Evolutionary conservation across 2,113 vertebrate genomes (phyloP).

Genomic region (Junco hyemalis): DNA sequence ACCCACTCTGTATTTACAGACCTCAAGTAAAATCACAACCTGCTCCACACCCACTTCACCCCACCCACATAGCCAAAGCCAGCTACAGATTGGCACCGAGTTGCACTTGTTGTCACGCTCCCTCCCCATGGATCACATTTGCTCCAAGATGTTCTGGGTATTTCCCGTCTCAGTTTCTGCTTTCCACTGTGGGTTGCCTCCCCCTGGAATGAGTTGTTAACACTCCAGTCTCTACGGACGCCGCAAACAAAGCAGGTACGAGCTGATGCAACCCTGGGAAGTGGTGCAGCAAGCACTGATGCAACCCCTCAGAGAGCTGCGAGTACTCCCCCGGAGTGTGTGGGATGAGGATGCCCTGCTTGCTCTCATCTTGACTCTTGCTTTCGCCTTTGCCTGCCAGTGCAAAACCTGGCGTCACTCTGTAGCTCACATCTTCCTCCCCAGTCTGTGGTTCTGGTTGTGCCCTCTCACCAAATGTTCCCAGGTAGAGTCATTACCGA

Average conservation of each 20-base stretch:
- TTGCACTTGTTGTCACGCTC: not conserved
- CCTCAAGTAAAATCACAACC: not conserved
- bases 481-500: not conserved
- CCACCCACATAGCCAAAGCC: not conserved
- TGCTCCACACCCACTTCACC: not conserved
- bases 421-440: not conserved
- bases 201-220: constrained; percentile 46
- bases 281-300: not conserved
- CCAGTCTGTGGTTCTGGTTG: not conserved
- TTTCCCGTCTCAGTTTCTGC: constrained; percentile 58
- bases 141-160: not conserved
- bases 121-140: not conserved
- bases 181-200: constrained; percentile 54
- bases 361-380: not conserved
- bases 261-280: constrained; percentile 70
- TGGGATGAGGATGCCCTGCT: not conserved
- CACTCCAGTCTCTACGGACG: constrained; percentile 11
- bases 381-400: not conserved
- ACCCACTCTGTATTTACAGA: not conserved
- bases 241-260: not conserved
- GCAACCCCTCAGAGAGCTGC: not conserved
- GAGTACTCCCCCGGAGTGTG: not conserved
- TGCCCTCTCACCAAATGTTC: not conserved
- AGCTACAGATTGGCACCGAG: not conserved
- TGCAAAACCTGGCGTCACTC: not conserved